Percentiles rank a stretch among this genome's conserved stretches.
Evolutionary conservation across 2,797 vertebrate genomes (phyloP).

Genomic region (Sciaenops ocellatus): DNA sequence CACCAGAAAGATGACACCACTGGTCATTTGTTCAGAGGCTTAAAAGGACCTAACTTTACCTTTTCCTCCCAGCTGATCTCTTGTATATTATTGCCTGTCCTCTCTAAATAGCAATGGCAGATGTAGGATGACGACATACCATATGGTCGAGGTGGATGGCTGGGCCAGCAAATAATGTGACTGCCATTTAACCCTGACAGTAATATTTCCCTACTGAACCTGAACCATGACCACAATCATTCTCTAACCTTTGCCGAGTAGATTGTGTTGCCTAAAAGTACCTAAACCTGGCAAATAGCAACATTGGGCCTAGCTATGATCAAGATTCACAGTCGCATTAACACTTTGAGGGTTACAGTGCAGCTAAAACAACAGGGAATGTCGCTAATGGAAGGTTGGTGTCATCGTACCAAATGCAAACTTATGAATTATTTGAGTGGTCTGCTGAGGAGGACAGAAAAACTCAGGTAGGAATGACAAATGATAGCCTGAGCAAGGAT

Average conservation of each 20-base stretch:
- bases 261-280: too few species aligned
- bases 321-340: background rate
- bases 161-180: too few species aligned
- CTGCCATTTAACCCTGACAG: background rate
- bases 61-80: background rate
- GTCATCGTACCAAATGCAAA: background rate
- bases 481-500: background rate
- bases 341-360: background rate
- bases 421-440: conserved; percentile 15
- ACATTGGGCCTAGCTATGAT: background rate
- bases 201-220: too few species aligned
- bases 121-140: background rate
- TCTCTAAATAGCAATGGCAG: background rate
- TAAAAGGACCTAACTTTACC: background rate
- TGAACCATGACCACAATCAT: background rate
- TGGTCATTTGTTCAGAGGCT: background rate
- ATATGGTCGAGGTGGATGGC: background rate
- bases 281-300: background rate
- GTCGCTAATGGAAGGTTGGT: background rate
- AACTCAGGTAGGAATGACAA: conserved; percentile 29
- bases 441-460: background rate
- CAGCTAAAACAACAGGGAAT: background rate
- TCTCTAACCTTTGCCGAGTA: background rate
- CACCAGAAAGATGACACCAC: background rate
- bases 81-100: too few species aligned